Percentiles rank a stretch among this genome's conserved stretches.
These are phyloP conservation scores for Limosa lapponica DNA, from an alignment of 2,797 vertebrate genomes.

Conservation along the genomic window DNA sequence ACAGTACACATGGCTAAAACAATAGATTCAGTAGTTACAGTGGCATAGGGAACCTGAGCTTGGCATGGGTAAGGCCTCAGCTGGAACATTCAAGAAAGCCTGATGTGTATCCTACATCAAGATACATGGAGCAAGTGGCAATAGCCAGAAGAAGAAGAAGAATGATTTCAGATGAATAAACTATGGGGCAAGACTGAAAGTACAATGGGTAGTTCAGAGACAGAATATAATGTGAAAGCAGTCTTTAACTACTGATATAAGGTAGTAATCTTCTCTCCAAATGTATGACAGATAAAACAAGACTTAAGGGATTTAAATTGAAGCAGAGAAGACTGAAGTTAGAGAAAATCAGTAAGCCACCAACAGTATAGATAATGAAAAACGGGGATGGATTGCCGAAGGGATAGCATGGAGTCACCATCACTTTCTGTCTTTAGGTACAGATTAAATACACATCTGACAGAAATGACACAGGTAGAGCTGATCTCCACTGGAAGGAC, in stretches of 20 bases:
- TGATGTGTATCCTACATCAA: neutral
- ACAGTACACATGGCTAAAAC: neutral
- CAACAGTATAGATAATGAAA: neutral
- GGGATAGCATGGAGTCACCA: neutral
- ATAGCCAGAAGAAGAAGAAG: neutral
- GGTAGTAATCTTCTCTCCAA: neutral
- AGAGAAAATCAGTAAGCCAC: neutral
- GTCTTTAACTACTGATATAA: neutral
- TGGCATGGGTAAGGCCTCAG: neutral
- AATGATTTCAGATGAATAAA: neutral
- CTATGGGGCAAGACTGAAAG: neutral
- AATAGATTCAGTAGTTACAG: neutral
- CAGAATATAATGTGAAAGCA: neutral
- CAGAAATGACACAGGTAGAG: neutral
- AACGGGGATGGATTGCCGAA: neutral
- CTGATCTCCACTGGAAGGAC: neutral
- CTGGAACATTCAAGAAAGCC: neutral
- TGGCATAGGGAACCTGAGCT: neutral
- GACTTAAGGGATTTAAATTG: neutral
- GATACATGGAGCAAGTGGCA: neutral
- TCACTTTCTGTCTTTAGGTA: neutral
- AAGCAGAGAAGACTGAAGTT: neutral
- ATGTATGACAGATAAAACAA: neutral
- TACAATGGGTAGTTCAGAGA: neutral
- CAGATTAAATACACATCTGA: neutral